phyloP scores from a whole-genome alignment of 2,888 invertebrate species.

The Drosophila antonietae region DNA sequence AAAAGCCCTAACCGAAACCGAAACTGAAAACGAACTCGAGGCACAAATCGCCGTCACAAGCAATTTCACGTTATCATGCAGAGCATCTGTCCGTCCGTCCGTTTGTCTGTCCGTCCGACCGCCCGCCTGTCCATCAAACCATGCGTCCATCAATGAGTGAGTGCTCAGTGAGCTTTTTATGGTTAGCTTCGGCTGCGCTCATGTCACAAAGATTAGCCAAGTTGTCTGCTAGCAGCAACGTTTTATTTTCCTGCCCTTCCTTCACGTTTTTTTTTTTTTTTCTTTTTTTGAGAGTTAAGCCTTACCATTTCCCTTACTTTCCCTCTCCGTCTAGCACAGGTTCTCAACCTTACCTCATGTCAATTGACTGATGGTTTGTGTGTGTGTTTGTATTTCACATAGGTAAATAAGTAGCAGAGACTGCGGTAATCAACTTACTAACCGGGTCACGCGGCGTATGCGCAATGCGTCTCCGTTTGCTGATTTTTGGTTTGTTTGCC shows the following conservation, averaged over 20 bases:
- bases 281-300: neutral
- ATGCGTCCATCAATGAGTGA: slow-evolving; percentile 34
- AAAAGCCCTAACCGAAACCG: slow-evolving; percentile 25
- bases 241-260: slow-evolving; percentile 4
- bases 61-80: slow-evolving; percentile 52
- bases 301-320: neutral
- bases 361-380: slow-evolving; percentile 38
- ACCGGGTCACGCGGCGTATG: slow-evolving; percentile 55
- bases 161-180: slow-evolving; percentile 18
- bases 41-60: slow-evolving; percentile 32
- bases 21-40: slow-evolving; percentile 38
- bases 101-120: neutral
- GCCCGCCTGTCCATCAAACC: slow-evolving; percentile 16
- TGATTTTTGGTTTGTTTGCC: slow-evolving; percentile 29
- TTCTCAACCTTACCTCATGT: slow-evolving; percentile 7
- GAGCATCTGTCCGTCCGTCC: neutral
- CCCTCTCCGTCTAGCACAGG: neutral
- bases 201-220: slow-evolving; percentile 64
- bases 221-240: slow-evolving; percentile 44
- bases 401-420: slow-evolving; percentile 36
- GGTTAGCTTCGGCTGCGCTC: slow-evolving; percentile 24
- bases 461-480: slow-evolving; percentile 33
- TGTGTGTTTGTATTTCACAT: slow-evolving; percentile 13
- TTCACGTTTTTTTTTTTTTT: neutral
- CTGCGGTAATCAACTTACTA: slow-evolving; percentile 54